Base-by-base conservation (phyloP, 2,888 invertebrate genomes). In the Parasteatoda lunata region DNA sequence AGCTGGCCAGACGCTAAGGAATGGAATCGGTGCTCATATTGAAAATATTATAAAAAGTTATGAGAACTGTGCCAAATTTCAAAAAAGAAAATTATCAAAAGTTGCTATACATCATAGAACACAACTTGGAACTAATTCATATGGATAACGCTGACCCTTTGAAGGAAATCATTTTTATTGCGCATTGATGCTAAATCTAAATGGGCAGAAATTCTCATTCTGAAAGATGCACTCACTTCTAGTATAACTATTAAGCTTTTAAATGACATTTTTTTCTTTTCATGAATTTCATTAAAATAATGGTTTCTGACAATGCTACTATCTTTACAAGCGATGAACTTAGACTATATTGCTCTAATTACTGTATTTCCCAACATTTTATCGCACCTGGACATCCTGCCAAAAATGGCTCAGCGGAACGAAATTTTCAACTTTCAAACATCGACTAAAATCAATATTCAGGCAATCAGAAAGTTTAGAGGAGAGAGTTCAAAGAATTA, bases 91-190 rank as follows among this genome's bases (percentile, higher is more conserved):
- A 9, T 54, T 13, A 54, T 1, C n/a, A 15, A 75, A 75, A 45
- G 47, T 48, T 5, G 8, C 30, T 3, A 9, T 59, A 8, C 59
- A 75, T 47, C 79, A 1, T 15, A 64, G 49, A 72, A 66, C 30
- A 77, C 1, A 51, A 68, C 15, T 77, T 9, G 77, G 77, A 80
- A 15, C 9, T 15, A 3, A 51, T 64, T 48, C 71, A 71, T 49
- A 72, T 71, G 1, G 72, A 80, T 30, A 71, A 72, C 51, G 72
- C 64, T 13, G 72, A 65, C 59, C 79, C 11, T 72, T 71, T 64
- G 64, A 64, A 72, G 48, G 11, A 49, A 45, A n/a, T 30, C 30
- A 80, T 52, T 76, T 0, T 9, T 65, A n/a, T n/a, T 77, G n/a
- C 13, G 11, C 8, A 3, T 49, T 13, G 49, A 68, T 49, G 66